Evolutionary conservation across 2,888 invertebrate species (phyloP), one percentile per base, ranked within the genome.

Genomic region (Platypus cylindrus): DNA sequence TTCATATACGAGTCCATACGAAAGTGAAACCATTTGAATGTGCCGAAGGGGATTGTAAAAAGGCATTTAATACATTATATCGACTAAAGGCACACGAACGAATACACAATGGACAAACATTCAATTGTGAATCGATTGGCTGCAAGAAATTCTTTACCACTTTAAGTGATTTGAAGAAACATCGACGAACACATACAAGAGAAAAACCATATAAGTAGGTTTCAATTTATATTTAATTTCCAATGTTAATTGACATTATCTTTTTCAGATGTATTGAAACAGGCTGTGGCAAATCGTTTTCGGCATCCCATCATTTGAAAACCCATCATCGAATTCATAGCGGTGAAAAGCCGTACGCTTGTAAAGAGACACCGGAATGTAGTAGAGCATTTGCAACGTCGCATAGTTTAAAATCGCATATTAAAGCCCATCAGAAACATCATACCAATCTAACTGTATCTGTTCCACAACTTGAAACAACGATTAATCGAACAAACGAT

Each of bases 81-180:
- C 81, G 87, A 75, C 68, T 89, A 52, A 74, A 82, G 60, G 91
- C 91, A 33, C 93, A 93, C 61, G 78, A 91, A 61, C 72, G 93
- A 48, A 66, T 94, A 38, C 94, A 94, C 64, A 91, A 82, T 55
- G 94, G 94, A 7, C 79, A 89, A 59, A 93, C 93, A 5, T 94
- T 94, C 60, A 90, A 93, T 64, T 94, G 93, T 62, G 75, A 77
- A 51, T 72, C 77, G 41, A 68, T 70, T 36, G 81, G 84, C 33
- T 94, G 93, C 55, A 67, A 76, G 41, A 93, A 93, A 59, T 86
- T 78, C 61, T 94, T 94, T 60, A 94, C 93, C 5, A 94, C 93
- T 12, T 68, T 87, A 42, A 90, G 90, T 60, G 93, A 94, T 65
- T 71, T 93, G 49, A 86, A 90, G 64, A 94, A 94, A 70, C 94